These are phyloP conservation scores for Hypena proboscidalis DNA, from an alignment of 2,888 invertebrate species.

Conservation along the genomic window DNA sequence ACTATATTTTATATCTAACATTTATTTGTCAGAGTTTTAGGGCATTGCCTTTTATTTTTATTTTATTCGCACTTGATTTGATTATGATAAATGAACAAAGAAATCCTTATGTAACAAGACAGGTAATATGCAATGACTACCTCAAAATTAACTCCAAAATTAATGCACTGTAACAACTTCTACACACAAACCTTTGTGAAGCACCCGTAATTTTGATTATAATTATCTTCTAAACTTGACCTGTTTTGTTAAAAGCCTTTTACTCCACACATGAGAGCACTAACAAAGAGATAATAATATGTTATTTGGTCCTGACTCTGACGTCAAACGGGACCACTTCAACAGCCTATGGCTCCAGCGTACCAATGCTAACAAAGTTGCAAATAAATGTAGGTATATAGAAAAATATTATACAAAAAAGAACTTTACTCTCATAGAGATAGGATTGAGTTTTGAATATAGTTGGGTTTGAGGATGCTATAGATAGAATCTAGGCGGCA, in stretches of 20 bases:
- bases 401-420: neutral
- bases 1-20: too few relatives aligned
- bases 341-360: constrained; percentile 13
- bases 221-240: constrained; percentile 26
- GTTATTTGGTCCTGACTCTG: constrained; percentile 32
- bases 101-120: too few relatives aligned
- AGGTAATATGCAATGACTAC: too few relatives aligned
- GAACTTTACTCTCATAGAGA: neutral
- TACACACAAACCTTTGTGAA: too few relatives aligned
- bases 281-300: constrained; percentile 31
- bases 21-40: too few relatives aligned
- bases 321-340: constrained; percentile 25
- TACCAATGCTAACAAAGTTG: constrained; percentile 3
- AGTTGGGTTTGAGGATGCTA: neutral
- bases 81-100: too few relatives aligned
- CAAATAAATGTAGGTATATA: neutral
- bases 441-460: constrained; percentile 20
- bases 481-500: constrained; percentile 5
- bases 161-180: too few relatives aligned
- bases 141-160: too few relatives aligned
- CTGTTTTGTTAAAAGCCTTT: constrained; percentile 26
- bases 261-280: constrained; percentile 23
- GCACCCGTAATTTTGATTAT: neutral
- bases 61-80: too few relatives aligned
- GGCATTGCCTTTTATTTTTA: too few relatives aligned